Evolutionary conservation across 2,113 vertebrate genomes (phyloP), one percentile per base, ranked within the genome.

Genomic region (Natator depressus): DNA sequence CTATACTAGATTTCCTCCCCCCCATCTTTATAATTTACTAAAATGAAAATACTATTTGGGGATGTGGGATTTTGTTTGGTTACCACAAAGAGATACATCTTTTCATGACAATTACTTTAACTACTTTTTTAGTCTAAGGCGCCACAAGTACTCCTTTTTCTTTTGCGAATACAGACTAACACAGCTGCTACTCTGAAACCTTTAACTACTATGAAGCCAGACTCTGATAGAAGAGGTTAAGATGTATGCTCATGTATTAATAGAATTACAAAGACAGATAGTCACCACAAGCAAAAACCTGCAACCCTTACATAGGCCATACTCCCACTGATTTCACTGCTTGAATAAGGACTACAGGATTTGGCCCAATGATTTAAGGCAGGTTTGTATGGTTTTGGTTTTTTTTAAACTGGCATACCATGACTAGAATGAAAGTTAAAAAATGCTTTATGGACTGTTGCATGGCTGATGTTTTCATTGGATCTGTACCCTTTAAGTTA

Each of bases 311-410:
- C 1, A 29, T 83, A 82, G 91, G 90, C 84, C 90, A 80, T 0
- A 53, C 50, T 46, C 89, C 85, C 86, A 81, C 80, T 55, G 89
- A 89, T 51, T 82, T 96, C 83, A 53, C 89, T 93, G 89, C 51
- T 93, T 62, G 82, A 88, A 82, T 19, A 95, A 65, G 87, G 46
- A 93, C 54, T 83, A 75, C 62, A 91, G 38, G 80, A 88, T 93
- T 81, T 85, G 79, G 90, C 50, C 94, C 57, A n/a, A 62, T 93
- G 59, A 76, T 91, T 92, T 19, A 82, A 35, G 17, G 76, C 62
- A 10, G n/a, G 57, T 6, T 6, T 31, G 31, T 27, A 42, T 42
- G 42, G 42, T 29, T 29, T 59, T 31, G 42, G 42, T 5, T 59
- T 11, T 69, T 72, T 54, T 86, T 46, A 51, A 75, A 81, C 53